Base-by-base conservation (phyloP, 2,797 vertebrate genomes). In the Trachops cirrhosus region DNA sequence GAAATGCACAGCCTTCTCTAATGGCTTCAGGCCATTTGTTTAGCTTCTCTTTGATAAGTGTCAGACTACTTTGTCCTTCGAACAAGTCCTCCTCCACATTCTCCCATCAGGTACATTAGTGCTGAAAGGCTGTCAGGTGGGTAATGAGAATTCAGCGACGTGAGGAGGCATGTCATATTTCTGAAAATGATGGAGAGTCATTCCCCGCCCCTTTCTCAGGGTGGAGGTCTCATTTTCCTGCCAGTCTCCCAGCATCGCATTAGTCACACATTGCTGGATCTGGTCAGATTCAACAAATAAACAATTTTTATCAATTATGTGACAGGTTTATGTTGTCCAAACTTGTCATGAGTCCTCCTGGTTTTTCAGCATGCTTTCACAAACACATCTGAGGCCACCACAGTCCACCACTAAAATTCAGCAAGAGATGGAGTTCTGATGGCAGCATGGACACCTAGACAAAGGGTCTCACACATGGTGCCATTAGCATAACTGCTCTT, bases 111-210 rank as follows among this genome's bases (percentile, higher is more conserved):
- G 84, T 97, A 11, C 94, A 96, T 97, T 97, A 98, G 96, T 87
- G 54, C 62, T 89, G 67, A 82, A 24, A 48, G 74, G 97, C 70
- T 97, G 95, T 96, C 97, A 98, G 96, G 96, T 89, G 48, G 77
- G 87, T 98, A 97, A 98, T 98, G 96, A 98, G 94, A 98, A 98
- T 98, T 87, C 32, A 62, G 52, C 2, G 59, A 80, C 92, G 96
- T 98, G 92, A 97, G 78, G 97, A 98, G 87, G 44, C 70, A 85
- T 97, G 97, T 96, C 78, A 32, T 95, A 89, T 88, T 98, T 97
- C 89, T 21, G n/a, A 93, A 94, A 75, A 88, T 82, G 87, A 98
- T 85, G 97, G 94, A 97, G 97, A 97, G 85, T 37, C 64, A 41
- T 64, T 92, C 84, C 68, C 95, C 64, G n/a, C 44, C 62, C 62